Percentiles rank a stretch among this genome's conserved stretches.
phyloP scores from a whole-genome alignment of 2,113 vertebrate genomes.

The Casuarius casuarius region DNA sequence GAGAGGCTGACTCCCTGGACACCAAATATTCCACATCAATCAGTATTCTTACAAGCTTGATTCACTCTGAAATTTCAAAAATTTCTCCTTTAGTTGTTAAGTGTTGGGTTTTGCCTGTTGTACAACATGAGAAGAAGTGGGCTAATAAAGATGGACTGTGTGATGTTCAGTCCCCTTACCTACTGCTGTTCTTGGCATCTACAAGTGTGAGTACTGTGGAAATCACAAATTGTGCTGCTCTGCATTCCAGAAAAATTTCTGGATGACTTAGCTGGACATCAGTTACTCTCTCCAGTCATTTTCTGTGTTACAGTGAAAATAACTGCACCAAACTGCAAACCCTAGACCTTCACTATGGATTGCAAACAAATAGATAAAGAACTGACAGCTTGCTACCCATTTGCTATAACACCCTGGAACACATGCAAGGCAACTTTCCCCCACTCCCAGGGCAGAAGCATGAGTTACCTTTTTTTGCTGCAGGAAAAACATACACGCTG shows the following conservation, averaged over 20 bases:
- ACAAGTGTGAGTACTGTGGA: neutral
- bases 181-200: neutral
- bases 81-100: neutral
- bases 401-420: neutral
- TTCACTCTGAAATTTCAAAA: neutral
- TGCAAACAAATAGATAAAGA: too few species aligned
- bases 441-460: neutral
- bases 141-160: neutral
- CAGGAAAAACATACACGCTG: neutral
- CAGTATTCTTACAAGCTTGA: neutral
- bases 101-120: neutral
- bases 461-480: neutral
- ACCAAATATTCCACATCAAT: neutral
- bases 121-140: neutral
- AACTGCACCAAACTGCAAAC: neutral
- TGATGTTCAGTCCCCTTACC: neutral
- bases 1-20: neutral
- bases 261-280: neutral
- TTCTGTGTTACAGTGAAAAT: neutral
- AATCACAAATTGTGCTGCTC: neutral
- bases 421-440: neutral
- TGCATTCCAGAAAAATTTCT: neutral
- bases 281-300: neutral
- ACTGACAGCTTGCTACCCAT: neutral
- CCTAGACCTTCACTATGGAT: neutral